phyloP scores from a whole-genome alignment of 2,113 vertebrate species.

The Pterocles burchelli region DNA sequence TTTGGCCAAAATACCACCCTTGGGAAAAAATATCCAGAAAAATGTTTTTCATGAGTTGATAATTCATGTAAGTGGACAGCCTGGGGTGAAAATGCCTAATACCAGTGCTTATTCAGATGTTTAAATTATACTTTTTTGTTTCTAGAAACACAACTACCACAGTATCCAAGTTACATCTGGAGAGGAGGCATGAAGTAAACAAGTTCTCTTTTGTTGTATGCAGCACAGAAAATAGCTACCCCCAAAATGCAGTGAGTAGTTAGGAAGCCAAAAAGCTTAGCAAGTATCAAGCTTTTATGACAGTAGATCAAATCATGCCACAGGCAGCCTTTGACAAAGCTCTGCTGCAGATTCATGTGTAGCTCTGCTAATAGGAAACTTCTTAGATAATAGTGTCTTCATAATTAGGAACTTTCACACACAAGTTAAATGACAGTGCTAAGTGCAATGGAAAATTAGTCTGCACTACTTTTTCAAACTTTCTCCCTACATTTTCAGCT shows the following conservation, averaged over 20 bases:
- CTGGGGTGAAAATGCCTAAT: not conserved
- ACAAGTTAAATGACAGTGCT: not conserved
- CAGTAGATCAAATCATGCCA: not conserved
- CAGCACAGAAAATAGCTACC: not conserved
- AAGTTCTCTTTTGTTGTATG: not conserved
- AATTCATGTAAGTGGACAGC: not conserved
- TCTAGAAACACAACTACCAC: not conserved
- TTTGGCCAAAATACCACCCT: not conserved
- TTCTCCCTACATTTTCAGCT: accelerated
- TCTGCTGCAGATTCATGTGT: not conserved
- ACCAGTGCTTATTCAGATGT: not conserved
- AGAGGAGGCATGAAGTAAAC: not conserved
- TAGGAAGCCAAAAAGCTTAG: not conserved
- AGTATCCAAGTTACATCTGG: not conserved
- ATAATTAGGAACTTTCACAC: not conserved
- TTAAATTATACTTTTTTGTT: not conserved
- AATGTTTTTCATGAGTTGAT: not conserved
- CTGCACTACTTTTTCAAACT: accelerated
- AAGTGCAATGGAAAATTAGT: not conserved
- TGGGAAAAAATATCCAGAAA: not conserved
- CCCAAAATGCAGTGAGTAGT: not conserved
- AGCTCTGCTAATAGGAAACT: not conserved
- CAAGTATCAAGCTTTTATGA: not conserved
- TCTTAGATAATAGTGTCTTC: not conserved
- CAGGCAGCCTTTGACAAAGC: not conserved